phyloP scores from a whole-genome alignment of 2,888 invertebrate species.

The Agonopterix alstromeriana region DNA sequence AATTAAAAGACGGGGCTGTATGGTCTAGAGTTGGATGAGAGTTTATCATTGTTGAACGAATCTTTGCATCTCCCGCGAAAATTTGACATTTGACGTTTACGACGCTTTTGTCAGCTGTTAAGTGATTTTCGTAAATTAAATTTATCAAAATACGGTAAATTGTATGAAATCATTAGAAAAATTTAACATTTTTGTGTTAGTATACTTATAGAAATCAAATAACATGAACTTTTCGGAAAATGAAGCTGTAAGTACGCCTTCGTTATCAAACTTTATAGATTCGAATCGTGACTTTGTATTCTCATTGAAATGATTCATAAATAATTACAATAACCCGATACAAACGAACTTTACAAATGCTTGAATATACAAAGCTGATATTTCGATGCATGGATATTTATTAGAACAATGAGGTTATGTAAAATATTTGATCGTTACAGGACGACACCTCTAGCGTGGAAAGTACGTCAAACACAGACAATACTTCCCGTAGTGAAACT shows the following conservation, averaged over 20 bases:
- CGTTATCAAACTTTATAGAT: slow-evolving; percentile 9
- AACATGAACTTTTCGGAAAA: slow-evolving; percentile 67
- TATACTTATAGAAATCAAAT: not conserved
- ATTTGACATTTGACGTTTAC: slow-evolving; percentile 38
- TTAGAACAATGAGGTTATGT: slow-evolving; percentile 1
- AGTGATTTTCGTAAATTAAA: slow-evolving; percentile 4
- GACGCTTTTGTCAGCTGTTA: slow-evolving; percentile 36
- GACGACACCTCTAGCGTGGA: slow-evolving; percentile 89
- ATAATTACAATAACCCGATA: not conserved
- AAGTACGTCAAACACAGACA: slow-evolving; percentile 88
- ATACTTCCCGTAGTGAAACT: slow-evolving; percentile 87
- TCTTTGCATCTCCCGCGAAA: slow-evolving; percentile 32
- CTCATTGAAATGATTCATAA: slow-evolving; percentile 11
- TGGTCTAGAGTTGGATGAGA: too few species aligned
- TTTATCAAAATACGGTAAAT: not conserved
- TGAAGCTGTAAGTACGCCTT: slow-evolving; percentile 58
- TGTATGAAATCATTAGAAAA: slow-evolving; percentile 2
- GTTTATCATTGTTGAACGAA: too few species aligned
- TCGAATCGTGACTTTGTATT: slow-evolving; percentile 18
- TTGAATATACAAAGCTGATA: not conserved
- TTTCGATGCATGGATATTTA: not conserved
- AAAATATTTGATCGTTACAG: slow-evolving; percentile 23
- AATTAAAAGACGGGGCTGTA: too few species aligned
- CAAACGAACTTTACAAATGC: not conserved
- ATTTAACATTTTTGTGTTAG: not conserved